Base-by-base conservation (phyloP, 2,113 vertebrate species). In the Rhegmatorhina hoffmannsi region DNA sequence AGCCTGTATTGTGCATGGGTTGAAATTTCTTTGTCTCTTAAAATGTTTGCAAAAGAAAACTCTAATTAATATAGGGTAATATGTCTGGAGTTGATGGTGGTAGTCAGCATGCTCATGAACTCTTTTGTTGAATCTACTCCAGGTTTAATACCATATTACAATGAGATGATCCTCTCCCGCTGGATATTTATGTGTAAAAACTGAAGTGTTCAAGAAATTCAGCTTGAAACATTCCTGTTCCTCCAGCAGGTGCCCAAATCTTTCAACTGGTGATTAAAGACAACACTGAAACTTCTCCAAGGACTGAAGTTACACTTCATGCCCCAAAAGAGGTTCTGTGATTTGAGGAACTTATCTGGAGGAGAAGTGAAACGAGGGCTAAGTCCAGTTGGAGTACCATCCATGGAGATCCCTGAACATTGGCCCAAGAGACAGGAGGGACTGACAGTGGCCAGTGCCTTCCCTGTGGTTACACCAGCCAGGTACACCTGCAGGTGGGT, bases 101-200 rank as follows among this genome's bases (percentile, higher is more conserved):
- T 55, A 50, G 16, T 34, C 0, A 0, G 5, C 6, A 3, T 47
- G 24, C 4, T 76, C 25, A 50, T 63, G 21, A 78, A 5, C 2
- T 3, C 10, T 60, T 5, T 17, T 63, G 47, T 47, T 85, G 47
- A 63, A 78, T 28, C 13, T 58, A 3, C 16, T 56, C 20, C 7
- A 23, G 4, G 3, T 47, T 83, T 76, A 79, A 64, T 20, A 73
- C 1, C n/a, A 31, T 19, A 4, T 50, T 84, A 36, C 0, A 0
- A 70, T 6, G 2, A 52, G 17, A 47, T 0, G 0, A 60, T 43
- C 20, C 1, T 50, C 26, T 79, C 55, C 20, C 44, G 14, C 6
- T n/a, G 8, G 3, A 24, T 83, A 44, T 76, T 66, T 86, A 36
- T 46, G 68, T 4, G 3, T 34, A 34, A 58, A 76, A 19, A 64